Evolutionary conservation across 1,140 invertebrate species (phyloP), one percentile per base, ranked within the genome.

Genomic region (Rhagoletis pomonella): DNA sequence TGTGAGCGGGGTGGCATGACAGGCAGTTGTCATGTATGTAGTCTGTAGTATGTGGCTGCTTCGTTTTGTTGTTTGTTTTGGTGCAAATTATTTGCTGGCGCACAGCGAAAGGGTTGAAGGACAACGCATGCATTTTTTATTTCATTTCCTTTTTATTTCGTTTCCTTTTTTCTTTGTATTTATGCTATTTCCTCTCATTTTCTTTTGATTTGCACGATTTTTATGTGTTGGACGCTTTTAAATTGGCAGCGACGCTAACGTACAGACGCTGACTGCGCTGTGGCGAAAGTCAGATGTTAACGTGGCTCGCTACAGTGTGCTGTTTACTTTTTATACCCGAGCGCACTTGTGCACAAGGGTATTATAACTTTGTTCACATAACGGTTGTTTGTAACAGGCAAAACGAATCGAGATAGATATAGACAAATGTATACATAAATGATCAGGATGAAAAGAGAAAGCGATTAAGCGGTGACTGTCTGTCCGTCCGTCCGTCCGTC

Each of bases 81-180:
- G 73, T 81, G 73, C 73, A 55, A 81, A 81, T 81, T 81, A 81
- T 81, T 81, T 81, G 73, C 73, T 55, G 73, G 73, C 73, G 44
- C 42, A 73, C 42, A 47, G 4, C 73, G 47, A 81, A 81, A 81
- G 73, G 73, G 73, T 81, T 81, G 73, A 81, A 81, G 47, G 73
- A 81, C 44, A 81, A 55, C 47, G 47, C 73, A 81, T 17, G n/a
- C 73, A 81, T 81, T 81, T 81, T 55, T 81, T 81, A 81, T 81
- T 58, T 81, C 55, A 81, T 81, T 55, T 81, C 44, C 73, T 55
- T 81, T 81, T 81, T 81, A 81, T 81, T 55, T 81, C 44, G 14
- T 81, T 55, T 50, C 9, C 50, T n/a, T 81, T 81, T 47, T 14
- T 77, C 42, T 77, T 44, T 44, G 39, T 77, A 47, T 77, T 47